Percentiles rank a stretch among this genome's conserved stretches.
Evolutionary conservation across 2,888 invertebrate species (phyloP).

Genomic region (Julus scandinavius): DNA sequence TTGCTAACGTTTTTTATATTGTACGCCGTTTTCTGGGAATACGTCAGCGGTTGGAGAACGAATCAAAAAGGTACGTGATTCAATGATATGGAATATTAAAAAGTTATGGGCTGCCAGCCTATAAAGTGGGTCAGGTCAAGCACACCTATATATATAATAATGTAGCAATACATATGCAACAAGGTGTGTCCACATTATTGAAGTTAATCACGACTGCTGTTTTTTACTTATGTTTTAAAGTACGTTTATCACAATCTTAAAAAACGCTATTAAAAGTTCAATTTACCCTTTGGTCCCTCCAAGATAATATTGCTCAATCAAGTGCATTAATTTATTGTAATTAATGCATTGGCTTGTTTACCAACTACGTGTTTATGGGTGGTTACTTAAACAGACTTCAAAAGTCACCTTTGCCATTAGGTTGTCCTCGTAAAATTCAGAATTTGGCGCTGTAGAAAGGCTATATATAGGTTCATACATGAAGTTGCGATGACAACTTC

Average conservation of each 20-base stretch:
- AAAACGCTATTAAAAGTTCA: not conserved
- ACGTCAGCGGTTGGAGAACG: conserved; percentile 21
- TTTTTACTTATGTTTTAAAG: not conserved
- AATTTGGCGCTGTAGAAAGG: not conserved
- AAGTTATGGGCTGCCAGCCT: not conserved
- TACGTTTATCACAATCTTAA: not conserved
- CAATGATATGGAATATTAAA: not conserved
- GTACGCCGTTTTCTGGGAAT: not conserved
- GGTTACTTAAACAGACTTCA: not conserved
- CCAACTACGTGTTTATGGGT: not conserved
- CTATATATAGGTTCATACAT: not conserved
- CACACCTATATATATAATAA: not conserved
- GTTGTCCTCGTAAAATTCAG: not conserved
- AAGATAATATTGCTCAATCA: not conserved
- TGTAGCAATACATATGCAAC: not conserved
- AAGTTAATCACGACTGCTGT: too few species aligned
- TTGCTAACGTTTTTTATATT: not conserved
- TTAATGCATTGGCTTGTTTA: conserved; percentile 18
- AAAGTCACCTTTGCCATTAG: conserved; percentile 14
- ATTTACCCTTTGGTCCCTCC: not conserved
- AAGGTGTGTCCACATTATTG: not conserved
- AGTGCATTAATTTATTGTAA: not conserved
- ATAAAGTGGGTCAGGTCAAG: not conserved
- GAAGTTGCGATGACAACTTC: not conserved
- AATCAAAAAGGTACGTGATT: conserved; percentile 4